phyloP scores from a whole-genome alignment of 2,888 invertebrate genomes.

The Melinaea marsaeus region DNA sequence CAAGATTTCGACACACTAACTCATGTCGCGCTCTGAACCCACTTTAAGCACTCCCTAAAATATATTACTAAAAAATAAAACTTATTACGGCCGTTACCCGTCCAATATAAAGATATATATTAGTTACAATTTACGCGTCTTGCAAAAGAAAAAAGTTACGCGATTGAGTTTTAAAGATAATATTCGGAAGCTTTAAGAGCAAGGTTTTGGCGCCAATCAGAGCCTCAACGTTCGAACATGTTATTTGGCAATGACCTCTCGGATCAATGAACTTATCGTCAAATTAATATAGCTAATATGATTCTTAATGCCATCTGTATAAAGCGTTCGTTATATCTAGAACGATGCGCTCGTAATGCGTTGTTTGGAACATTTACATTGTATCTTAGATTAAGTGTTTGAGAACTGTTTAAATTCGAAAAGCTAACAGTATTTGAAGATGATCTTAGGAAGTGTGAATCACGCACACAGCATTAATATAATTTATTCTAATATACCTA shows the following conservation, averaged over 20 bases:
- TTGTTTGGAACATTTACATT: neutral
- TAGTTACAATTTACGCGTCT: conserved; percentile 23
- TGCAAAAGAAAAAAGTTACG: conserved; percentile 18
- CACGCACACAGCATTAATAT: too few species aligned
- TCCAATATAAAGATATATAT: conserved; percentile 22
- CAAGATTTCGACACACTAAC: conserved; percentile 69
- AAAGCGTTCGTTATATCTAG: conserved; percentile 18
- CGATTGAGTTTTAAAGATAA: conserved; percentile 18
- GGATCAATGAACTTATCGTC: conserved; percentile 56
- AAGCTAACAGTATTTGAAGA: too few species aligned
- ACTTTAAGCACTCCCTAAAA: conserved; percentile 62
- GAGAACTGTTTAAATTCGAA: too few species aligned
- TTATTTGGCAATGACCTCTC: conserved; percentile 75
- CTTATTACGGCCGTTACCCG: conserved; percentile 31
- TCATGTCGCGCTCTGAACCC: conserved; percentile 57
- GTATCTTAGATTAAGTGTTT: too few species aligned
- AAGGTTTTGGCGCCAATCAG: conserved; percentile 55
- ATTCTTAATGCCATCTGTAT: conserved; percentile 27
- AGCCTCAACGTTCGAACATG: conserved; percentile 56
- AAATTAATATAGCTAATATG: conserved; percentile 32
- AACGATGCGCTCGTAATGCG: conserved; percentile 12
- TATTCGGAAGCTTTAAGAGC: conserved; percentile 36
- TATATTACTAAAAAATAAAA: conserved; percentile 42
- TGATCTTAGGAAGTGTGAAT: too few species aligned
- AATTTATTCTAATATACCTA: too few species aligned